These are phyloP conservation scores for Corydoras sp. DNA, from an alignment of 2,113 vertebrate genomes.

Conservation along the genomic window DNA sequence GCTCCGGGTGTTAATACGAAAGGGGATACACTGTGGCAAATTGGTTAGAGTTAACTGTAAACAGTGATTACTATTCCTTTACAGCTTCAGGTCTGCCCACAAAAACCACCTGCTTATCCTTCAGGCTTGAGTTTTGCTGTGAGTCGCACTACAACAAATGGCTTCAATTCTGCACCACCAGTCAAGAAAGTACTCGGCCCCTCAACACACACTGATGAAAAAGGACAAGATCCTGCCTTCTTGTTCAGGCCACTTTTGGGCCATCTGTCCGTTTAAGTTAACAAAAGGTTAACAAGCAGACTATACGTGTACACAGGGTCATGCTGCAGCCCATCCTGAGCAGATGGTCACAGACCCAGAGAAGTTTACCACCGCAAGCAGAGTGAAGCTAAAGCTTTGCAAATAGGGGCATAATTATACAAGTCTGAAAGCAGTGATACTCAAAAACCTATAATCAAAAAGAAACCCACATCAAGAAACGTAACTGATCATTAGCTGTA, in stretches of 20 bases:
- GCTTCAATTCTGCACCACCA: not conserved
- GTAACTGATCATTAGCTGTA: slow-evolving; percentile 31
- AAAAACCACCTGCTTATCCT: not conserved
- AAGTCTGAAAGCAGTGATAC: slow-evolving; percentile 30
- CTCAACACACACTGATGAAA: not conserved
- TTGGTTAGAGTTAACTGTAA: not conserved
- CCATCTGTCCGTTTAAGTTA: slow-evolving; percentile 28
- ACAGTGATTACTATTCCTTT: not conserved
- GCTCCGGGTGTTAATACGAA: slow-evolving; percentile 16
- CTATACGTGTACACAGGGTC: slow-evolving; percentile 34
- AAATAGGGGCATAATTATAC: slow-evolving; percentile 31
- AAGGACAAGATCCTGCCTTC: not conserved
- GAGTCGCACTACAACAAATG: not conserved
- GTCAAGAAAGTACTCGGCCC: too few relatives aligned
- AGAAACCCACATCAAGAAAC: slow-evolving; percentile 35
- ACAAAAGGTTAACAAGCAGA: slow-evolving; percentile 42
- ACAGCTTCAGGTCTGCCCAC: not conserved
- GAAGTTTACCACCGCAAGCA: slow-evolving; percentile 38
- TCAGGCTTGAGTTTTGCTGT: not conserved
- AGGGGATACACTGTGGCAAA: slow-evolving; percentile 1
- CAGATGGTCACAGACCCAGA: slow-evolving; percentile 41
- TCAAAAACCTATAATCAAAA: slow-evolving; percentile 31
- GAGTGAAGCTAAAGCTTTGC: slow-evolving; percentile 24
- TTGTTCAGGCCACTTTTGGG: slow-evolving; percentile 21
- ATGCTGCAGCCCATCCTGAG: slow-evolving; percentile 33